phyloP scores from a whole-genome alignment of 2,113 vertebrate species.

The Neolamprologus longior region DNA sequence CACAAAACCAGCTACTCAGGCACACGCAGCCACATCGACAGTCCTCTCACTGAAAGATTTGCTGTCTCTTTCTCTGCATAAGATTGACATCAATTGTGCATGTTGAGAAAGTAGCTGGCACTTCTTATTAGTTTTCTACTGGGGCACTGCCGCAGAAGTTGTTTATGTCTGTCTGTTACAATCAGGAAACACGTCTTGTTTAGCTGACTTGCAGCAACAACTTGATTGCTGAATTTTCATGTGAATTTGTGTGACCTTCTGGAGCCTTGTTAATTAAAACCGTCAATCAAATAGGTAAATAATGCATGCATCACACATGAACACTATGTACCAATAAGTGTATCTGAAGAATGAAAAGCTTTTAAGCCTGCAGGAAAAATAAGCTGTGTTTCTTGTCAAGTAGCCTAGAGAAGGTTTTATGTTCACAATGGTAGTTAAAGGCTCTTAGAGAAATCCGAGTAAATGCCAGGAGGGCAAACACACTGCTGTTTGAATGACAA shows the following conservation, averaged over 20 bases:
- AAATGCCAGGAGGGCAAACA: neutral
- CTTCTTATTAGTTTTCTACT: neutral
- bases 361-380: neutral
- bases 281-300: neutral
- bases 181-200: slow-evolving; percentile 13
- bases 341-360: neutral
- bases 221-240: neutral
- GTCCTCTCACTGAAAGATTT: neutral
- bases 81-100: neutral
- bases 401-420: neutral
- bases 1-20: neutral
- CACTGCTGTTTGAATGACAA: neutral
- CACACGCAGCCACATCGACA: neutral
- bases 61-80: neutral
- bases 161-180: neutral
- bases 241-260: neutral
- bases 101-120: slow-evolving; percentile 14
- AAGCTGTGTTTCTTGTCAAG: neutral
- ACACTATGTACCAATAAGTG: neutral
- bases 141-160: neutral
- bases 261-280: neutral
- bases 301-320: neutral
- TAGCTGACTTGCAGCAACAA: neutral
- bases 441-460: neutral
- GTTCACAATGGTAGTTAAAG: neutral